A percentile compares a stretch with the other conserved stretches of the same genome.
phyloP scores from a whole-genome alignment of 2,797 vertebrate genomes.

The Bradypodion ventrale region DNA sequence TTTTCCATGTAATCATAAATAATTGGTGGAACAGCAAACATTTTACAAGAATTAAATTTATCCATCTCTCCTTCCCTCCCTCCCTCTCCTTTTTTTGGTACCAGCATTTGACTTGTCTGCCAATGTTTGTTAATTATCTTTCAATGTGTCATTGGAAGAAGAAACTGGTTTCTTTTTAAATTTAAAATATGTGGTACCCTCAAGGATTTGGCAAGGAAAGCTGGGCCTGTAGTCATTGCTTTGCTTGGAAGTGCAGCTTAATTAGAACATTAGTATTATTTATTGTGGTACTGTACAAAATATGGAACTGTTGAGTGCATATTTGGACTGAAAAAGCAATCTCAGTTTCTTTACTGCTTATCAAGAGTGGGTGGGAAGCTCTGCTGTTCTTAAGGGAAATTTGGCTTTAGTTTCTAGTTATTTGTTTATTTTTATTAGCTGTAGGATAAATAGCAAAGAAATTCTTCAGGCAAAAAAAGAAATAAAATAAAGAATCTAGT shows the following conservation, averaged over 20 bases:
- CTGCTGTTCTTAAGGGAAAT: slow-evolving; percentile 21
- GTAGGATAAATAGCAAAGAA: background rate
- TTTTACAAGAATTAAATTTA: background rate
- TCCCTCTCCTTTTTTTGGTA: slow-evolving; percentile 47
- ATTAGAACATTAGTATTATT: slow-evolving; percentile 44
- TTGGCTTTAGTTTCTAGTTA: slow-evolving; percentile 27
- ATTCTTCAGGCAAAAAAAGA: slow-evolving; percentile 20
- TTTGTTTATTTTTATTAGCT: slow-evolving; percentile 30
- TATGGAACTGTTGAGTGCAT: background rate
- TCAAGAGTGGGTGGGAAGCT: slow-evolving; percentile 9
- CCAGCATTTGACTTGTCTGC: slow-evolving; percentile 56
- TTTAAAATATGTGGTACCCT: slow-evolving; percentile 55
- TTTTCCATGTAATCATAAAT: slow-evolving; percentile 12
- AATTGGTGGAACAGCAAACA: background rate
- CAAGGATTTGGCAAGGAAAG: slow-evolving; percentile 62
- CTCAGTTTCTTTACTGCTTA: slow-evolving; percentile 16
- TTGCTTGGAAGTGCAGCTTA: slow-evolving; percentile 50
- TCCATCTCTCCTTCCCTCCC: background rate
- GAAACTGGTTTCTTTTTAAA: slow-evolving; percentile 51
- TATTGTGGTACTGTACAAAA: slow-evolving; percentile 28
- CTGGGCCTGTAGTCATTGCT: slow-evolving; percentile 39
- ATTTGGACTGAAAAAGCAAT: slow-evolving; percentile 42
- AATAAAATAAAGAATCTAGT: background rate
- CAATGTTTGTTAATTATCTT: slow-evolving; percentile 59
- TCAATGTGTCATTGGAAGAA: slow-evolving; percentile 50